Percentiles rank a stretch among this genome's conserved stretches.
phyloP scores from a whole-genome alignment of 2,113 vertebrate genomes.

The Picathartes gymnocephalus region DNA sequence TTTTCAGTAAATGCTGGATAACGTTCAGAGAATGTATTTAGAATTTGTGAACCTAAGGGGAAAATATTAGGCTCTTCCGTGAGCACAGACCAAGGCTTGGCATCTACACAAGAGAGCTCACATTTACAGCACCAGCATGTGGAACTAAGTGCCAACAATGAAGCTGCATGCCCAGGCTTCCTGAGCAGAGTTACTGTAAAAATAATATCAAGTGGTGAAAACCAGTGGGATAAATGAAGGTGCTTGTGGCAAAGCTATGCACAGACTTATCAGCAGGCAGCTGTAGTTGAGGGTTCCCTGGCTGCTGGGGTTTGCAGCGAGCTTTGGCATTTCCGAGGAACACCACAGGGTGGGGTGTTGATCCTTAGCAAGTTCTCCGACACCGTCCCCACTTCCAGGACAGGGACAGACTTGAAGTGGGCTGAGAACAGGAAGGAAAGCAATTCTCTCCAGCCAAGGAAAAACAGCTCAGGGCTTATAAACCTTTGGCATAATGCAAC shows the following conservation, averaged over 20 bases:
- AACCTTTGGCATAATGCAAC: background rate
- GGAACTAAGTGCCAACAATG: background rate
- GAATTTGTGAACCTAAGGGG: background rate
- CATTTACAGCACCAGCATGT: background rate
- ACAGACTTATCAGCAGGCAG: background rate
- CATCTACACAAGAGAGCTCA: background rate
- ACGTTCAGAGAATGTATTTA: background rate
- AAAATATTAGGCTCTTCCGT: rapidly evolving
- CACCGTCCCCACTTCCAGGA: background rate
- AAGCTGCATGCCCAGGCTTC: background rate
- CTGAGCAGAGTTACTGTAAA: background rate
- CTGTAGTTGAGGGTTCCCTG: background rate
- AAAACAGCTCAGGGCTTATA: background rate
- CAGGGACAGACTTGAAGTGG: background rate
- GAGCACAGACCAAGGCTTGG: background rate
- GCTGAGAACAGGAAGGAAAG: background rate
- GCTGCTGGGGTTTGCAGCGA: background rate
- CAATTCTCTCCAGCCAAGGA: background rate
- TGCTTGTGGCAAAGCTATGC: background rate
- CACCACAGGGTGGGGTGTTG: background rate
- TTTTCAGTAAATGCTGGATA: background rate
- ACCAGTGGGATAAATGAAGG: background rate
- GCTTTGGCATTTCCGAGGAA: background rate
- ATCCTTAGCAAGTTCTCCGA: background rate
- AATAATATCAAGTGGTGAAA: conserved; percentile 16